A percentile compares a stretch with the other conserved stretches of the same genome.
Evolutionary conservation across 2,888 invertebrate genomes (phyloP).

Genomic region (Stenurella melanura): DNA sequence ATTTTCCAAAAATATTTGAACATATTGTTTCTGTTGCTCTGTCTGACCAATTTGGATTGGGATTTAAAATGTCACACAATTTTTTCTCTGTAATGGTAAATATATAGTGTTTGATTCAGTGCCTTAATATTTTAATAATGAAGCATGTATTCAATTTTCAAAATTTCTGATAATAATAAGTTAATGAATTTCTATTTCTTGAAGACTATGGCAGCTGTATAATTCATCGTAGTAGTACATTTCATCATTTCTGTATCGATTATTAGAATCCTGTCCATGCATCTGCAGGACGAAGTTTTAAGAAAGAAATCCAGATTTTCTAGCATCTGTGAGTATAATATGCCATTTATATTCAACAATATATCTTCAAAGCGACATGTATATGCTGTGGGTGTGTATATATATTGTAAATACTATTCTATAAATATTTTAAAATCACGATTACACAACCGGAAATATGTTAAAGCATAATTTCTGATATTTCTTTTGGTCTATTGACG

Average conservation of each 20-base stretch:
- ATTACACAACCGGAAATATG: slow-evolving; percentile 26
- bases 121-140: too few species aligned
- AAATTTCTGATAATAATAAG: too few species aligned
- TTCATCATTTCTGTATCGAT: background rate
- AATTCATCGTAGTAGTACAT: background rate
- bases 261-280: background rate
- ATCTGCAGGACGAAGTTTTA: background rate
- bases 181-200: too few species aligned
- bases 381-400: background rate
- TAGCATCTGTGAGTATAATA: background rate
- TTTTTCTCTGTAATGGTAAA: too few species aligned
- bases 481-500: slow-evolving; percentile 22
- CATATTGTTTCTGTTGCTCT: too few species aligned
- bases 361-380: background rate
- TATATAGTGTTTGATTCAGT: too few species aligned
- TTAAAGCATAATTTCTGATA: slow-evolving; percentile 12
- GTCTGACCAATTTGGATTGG: too few species aligned
- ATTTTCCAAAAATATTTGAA: too few species aligned
- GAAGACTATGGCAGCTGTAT: too few species aligned
- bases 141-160: too few species aligned
- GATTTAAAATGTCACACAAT: too few species aligned
- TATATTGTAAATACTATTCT: slow-evolving; percentile 19
- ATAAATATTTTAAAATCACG: slow-evolving; percentile 21
- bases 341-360: slow-evolving; percentile 6
- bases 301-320: background rate